phyloP scores from a whole-genome alignment of 2,888 invertebrate species.

The Xanthorhoe spadicearia region DNA sequence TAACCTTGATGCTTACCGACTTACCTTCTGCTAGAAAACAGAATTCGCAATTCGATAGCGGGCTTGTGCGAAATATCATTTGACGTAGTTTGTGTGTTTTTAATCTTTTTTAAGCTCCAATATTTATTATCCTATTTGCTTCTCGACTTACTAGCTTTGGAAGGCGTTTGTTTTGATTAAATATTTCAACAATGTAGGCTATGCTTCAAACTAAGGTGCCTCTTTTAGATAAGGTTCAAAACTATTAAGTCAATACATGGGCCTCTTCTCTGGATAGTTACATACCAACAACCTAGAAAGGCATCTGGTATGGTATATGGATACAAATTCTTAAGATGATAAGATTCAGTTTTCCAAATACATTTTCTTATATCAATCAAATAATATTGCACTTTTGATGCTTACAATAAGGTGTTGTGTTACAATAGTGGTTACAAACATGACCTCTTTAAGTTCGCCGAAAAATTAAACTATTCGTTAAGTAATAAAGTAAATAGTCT shows the following conservation, averaged over 20 bases:
- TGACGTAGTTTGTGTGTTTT: conserved; percentile 38
- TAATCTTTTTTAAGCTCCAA: conserved; percentile 25
- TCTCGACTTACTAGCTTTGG: conserved; percentile 22
- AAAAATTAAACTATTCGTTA: too few relatives aligned
- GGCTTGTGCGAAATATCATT: conserved; percentile 27
- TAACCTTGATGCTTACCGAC: conserved; percentile 21
- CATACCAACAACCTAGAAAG: background rate
- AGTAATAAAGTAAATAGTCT: too few relatives aligned
- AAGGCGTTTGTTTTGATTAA: conserved; percentile 11
- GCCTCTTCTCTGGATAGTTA: background rate
- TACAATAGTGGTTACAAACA: too few relatives aligned
- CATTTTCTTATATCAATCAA: too few relatives aligned
- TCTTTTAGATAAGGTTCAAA: background rate
- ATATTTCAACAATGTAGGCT: background rate
- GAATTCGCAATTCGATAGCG: conserved; percentile 32
- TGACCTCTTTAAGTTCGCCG: too few relatives aligned
- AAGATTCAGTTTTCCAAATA: too few relatives aligned
- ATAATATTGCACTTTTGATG: too few relatives aligned
- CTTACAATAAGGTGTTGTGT: too few relatives aligned
- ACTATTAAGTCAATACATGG: background rate
- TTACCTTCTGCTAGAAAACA: conserved; percentile 27
- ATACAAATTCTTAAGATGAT: too few relatives aligned
- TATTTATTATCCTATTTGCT: conserved; percentile 30
- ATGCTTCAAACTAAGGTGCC: background rate
- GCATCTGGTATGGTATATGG: too few relatives aligned